Evolutionary conservation across 2,888 invertebrate species (phyloP), one percentile per base, ranked within the genome.

Genomic region (Polydrusus tereticollis): DNA sequence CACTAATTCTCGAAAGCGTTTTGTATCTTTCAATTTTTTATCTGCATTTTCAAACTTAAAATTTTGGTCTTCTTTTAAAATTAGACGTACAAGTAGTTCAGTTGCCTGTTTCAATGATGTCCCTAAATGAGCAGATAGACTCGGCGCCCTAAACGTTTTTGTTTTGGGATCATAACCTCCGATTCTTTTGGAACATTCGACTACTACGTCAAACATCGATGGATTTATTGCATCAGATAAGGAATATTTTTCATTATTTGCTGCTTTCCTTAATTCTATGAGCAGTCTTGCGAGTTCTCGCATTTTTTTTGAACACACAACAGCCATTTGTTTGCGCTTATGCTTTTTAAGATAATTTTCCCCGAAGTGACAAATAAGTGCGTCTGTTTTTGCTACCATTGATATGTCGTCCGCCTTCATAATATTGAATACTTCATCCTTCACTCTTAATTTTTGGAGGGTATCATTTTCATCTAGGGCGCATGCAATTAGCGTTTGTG

Each of bases 381-480:
- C 72, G 60, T 78, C 77, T 58, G 55, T 69, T 62, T 77, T 76
- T n/a, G 74, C 77, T 12, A 8, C 73, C 3, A 77, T 69, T 3
- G 78, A 76, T 14, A 71, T 68, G 59, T 74, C 63, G 52, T 79
- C 79, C 7, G 75, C 76, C 16, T 75, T 75, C 78, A 80, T 78
- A 2, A n/a, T 77, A 16, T 2, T 1, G 68, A 79, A 78, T 14
- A 79, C 78, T 36, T 36, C 4, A 8, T 36, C 57, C 55, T 77
- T 79, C 50, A 79, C 65, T 55, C 77, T 68, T 23, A 79, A 63
- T 58, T 43, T 73, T 45, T 78, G 7, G 3, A 65, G 26, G 0
- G 29, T 26, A 23, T 52, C 18, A n/a, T 52, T 65, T 33, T 52
- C 16, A 38, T 52, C 36, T n/a, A 21, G 16, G 3, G 71, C 43